These are phyloP conservation scores for Neodiprion fabricii DNA, from an alignment of 1,140 invertebrate genomes.

Conservation along the genomic window DNA sequence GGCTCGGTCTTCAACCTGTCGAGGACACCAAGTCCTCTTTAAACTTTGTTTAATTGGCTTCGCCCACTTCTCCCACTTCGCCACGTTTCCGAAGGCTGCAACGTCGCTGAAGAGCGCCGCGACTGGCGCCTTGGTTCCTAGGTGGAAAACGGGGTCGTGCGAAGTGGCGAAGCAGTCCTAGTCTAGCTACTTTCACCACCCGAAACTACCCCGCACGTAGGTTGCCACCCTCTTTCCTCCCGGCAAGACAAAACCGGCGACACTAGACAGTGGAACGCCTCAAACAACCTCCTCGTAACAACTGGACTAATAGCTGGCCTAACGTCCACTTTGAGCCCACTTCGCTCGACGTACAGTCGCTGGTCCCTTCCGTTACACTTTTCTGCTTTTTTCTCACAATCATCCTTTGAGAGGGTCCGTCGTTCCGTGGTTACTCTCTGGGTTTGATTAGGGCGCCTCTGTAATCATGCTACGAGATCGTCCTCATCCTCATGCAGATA, in stretches of 20 bases:
- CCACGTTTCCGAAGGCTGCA: neutral
- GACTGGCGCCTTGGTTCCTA: neutral
- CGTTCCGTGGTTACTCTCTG: no score
- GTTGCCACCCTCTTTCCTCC: no score
- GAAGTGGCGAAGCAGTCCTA: neutral
- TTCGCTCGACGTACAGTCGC: neutral
- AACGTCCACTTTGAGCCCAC: no score
- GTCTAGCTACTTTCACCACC: neutral
- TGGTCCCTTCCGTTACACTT: neutral
- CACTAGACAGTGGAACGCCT: no score
- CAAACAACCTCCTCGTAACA: no score
- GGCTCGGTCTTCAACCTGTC: neutral
- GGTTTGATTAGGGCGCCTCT: no score
- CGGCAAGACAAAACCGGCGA: no score
- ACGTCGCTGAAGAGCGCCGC: no score
- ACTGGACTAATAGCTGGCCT: no score
- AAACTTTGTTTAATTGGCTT: constrained; percentile 4
- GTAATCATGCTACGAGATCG: neutral
- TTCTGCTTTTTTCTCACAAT: neutral
- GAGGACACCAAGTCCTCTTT: neutral
- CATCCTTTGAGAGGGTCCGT: neutral
- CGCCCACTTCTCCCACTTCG: neutral
- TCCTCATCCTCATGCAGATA: neutral
- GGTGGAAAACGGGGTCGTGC: constrained; percentile 3
- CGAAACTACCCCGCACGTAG: no score